These are phyloP conservation scores for Leucania comma DNA, from an alignment of 2,888 invertebrate species.

Conservation along the genomic window DNA sequence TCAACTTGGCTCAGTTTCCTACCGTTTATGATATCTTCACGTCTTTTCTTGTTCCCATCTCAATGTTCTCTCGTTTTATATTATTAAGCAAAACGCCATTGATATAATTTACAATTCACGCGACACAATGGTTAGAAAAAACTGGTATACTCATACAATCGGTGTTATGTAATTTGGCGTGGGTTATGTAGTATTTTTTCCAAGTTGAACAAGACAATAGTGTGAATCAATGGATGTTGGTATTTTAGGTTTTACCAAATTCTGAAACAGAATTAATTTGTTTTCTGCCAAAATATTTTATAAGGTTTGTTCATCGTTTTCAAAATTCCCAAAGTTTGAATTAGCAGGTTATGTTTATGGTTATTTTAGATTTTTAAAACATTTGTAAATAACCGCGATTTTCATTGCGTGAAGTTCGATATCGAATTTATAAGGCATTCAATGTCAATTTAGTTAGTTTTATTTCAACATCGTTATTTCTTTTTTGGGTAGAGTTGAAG, in stretches of 20 bases:
- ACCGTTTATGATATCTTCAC: background rate
- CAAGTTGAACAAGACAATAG: slow-evolving; percentile 22
- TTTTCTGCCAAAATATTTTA: slow-evolving; percentile 35
- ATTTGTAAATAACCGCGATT: slow-evolving; percentile 35
- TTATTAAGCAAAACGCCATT: background rate
- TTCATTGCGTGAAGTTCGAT: slow-evolving; percentile 45
- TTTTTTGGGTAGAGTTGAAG: slow-evolving; percentile 23
- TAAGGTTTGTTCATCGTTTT: slow-evolving; percentile 7
- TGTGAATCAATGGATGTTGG: slow-evolving; percentile 32
- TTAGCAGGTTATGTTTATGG: slow-evolving; percentile 12
- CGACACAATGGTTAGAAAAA: background rate
- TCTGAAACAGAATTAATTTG: slow-evolving; percentile 15
- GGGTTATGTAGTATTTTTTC: background rate
- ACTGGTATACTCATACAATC: background rate
- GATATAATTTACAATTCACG: no score
- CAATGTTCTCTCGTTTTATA: slow-evolving; percentile 12
- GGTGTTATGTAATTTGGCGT: no score
- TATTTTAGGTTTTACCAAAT: slow-evolving; percentile 10
- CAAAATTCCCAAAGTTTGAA: slow-evolving; percentile 38
- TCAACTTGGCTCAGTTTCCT: slow-evolving; percentile 23
- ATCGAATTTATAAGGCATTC: slow-evolving; percentile 62
- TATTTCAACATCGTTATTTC: slow-evolving; percentile 33
- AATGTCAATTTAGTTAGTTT: slow-evolving; percentile 58
- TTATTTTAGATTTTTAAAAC: slow-evolving; percentile 12
- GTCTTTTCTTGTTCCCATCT: slow-evolving; percentile 11